A percentile compares a stretch with the other conserved stretches of the same genome.
Evolutionary conservation across 2,797 vertebrate genomes (phyloP).

Genomic region (Onychomys torridus): DNA sequence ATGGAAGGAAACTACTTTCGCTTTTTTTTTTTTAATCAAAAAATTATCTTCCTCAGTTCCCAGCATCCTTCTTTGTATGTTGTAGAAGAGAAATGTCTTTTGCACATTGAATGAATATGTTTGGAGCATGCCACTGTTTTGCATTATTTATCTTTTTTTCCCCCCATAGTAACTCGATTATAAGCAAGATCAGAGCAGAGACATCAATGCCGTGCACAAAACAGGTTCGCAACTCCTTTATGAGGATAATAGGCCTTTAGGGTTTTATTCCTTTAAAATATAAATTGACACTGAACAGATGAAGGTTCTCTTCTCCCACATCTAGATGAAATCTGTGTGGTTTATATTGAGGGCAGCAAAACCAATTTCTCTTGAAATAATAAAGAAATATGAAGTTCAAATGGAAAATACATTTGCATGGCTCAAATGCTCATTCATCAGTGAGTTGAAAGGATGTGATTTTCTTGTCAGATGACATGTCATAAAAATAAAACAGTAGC

Average conservation of each 20-base stretch:
- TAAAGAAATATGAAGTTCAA: conserved; percentile 75
- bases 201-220: neutral
- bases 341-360: conserved; percentile 55
- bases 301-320: neutral
- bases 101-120: neutral
- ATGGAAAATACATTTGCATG: conserved; percentile 76
- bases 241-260: conserved; percentile 54
- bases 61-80: neutral
- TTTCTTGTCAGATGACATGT: conserved; percentile 76
- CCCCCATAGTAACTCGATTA: neutral
- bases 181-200: conserved; percentile 49
- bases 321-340: conserved; percentile 52
- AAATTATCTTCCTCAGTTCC: neutral
- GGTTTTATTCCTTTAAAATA: conserved; percentile 40
- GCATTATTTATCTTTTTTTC: conserved; percentile 18
- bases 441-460: conserved; percentile 73
- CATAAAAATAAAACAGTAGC: conserved; percentile 71
- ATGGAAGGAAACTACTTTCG: neutral
- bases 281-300: conserved; percentile 61
- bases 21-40: too few relatives aligned
- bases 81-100: neutral
- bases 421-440: conserved; percentile 70
- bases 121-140: neutral
- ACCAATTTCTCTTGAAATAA: conserved; percentile 55
- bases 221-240: conserved; percentile 42